Evolutionary conservation across 2,113 vertebrate genomes (phyloP), one percentile per base, ranked within the genome.

Genomic region (Percina caprodes): DNA sequence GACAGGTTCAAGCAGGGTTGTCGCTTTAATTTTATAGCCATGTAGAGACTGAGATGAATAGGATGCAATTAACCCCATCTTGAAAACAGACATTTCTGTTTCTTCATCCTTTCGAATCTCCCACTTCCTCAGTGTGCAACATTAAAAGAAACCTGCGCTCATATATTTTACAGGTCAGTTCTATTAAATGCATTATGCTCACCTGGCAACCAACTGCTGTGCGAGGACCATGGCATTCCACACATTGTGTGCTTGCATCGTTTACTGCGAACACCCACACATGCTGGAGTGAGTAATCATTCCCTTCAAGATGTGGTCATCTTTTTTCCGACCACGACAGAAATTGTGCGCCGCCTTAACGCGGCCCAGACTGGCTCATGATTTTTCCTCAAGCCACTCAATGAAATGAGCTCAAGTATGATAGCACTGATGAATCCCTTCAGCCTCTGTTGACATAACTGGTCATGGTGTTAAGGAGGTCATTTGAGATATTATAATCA

Each of bases 401-500:
- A 11, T 69, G 86, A 88, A 86, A 88, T 80, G 68, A 84, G 68
- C 68, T 79, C 11, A 45, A 82, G 65, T 69, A 42, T 56, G 73
- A 88, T 72, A 59, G 66, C 24, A n/a, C 61, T 78, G 79, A 89
- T 86, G 86, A 85, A 80, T 85, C 81, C 60, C 71, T 74, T 86
- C 71, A 71, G 70, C 30, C 61, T 79, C 73, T 77, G 80, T 87
- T 83, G 66, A 84, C 84, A 75, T 81, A 78, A 82, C 79, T 54
- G 80, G 74, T 88, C 79, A 67, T 67, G 66, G 81, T 86, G 68
- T 91, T 90, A 79, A 77, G 76, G 74, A 70, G 46, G 52, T 24
- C 77, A 70, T 86, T 90, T 76, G 58, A 60, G 69, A 85, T 88
- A 84, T 86, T 54, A 69, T 86, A 86, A 88, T 92, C 84, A 84